A percentile compares a stretch with the other conserved stretches of the same genome.
phyloP scores from a whole-genome alignment of 2,113 vertebrate genomes.

The Oxygymnocypris stewartii region DNA sequence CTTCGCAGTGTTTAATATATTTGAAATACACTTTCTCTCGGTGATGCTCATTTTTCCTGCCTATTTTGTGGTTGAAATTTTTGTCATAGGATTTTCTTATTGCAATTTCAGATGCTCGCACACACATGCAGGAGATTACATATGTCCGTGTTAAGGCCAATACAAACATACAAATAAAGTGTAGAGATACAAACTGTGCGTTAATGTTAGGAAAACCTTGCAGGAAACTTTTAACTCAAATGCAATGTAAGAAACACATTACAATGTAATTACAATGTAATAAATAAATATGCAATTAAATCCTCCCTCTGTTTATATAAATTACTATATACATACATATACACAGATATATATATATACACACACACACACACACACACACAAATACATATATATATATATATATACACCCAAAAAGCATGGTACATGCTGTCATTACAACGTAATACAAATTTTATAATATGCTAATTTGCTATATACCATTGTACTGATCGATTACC shows the following conservation, averaged over 20 bases:
- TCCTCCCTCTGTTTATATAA: too few relatives aligned
- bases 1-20: constrained; percentile 44
- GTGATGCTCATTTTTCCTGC: constrained; percentile 49
- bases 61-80: constrained; percentile 39
- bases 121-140: constrained; percentile 52
- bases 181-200: not conserved
- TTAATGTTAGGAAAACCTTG: not conserved
- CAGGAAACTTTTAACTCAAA: not conserved
- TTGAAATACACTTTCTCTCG: constrained; percentile 59
- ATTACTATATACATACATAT: too few relatives aligned
- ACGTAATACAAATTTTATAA: not conserved
- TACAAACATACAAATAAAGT: constrained; percentile 28
- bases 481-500: not conserved
- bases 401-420: too few relatives aligned
- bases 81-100: constrained; percentile 41
- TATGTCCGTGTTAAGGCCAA: not conserved
- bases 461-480: not conserved
- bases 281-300: not conserved
- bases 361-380: too few relatives aligned
- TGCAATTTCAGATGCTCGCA: constrained; percentile 29
- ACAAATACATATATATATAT: too few relatives aligned
- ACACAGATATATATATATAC: too few relatives aligned
- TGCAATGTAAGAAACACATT: not conserved
- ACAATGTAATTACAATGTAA: not conserved
- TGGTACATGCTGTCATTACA: not conserved